Evolutionary conservation across 2,113 vertebrate genomes (phyloP), one percentile per base, ranked within the genome.

Genomic region (Globicephala melas): DNA sequence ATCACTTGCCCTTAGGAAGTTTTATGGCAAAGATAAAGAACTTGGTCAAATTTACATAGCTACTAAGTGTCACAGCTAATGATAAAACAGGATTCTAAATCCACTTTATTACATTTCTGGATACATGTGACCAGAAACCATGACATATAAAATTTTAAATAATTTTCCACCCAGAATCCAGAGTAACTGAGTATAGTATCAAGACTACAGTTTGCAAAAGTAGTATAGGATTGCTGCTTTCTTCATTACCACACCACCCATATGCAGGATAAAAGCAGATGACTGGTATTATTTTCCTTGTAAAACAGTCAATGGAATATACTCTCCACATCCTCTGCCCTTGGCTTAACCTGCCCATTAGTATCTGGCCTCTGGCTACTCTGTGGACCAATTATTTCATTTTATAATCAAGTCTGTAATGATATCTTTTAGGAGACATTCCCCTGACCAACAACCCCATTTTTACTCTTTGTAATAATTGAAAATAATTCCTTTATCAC

Each of bases 11-110:
- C 81, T 90, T 82, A 77, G 60, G 62, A 77, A 80, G 38, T 76
- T 86, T 86, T 90, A 93, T 41, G 63, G 21, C 85, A 82, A 93
- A 91, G 62, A 93, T 87, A 83, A 95, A 97, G 82, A 93, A 77
- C 53, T 70, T 91, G 53, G 44, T 82, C 73, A 93, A 76, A 81
- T 86, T 89, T 93, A 63, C 58, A 81, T 65, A 92, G 85, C 73
- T 74, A 55, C 81, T 82, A 80, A n/a, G 60, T 71, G 26, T 79
- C 62, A 90, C 41, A 91, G 62, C 58, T 95, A 81, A 90, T 20
- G 88, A 84, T 84, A 41, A 90, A 80, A 76, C 18, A 36, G 36
- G 20, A 93, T 65, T 95, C 50, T 82, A 38, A 94, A 67, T 86
- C 13, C 3, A 77, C 3, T 76, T 70, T 47, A 63, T 36, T 91